phyloP scores from a whole-genome alignment of 2,113 vertebrate genomes.

The Microcebus griseorufus region DNA sequence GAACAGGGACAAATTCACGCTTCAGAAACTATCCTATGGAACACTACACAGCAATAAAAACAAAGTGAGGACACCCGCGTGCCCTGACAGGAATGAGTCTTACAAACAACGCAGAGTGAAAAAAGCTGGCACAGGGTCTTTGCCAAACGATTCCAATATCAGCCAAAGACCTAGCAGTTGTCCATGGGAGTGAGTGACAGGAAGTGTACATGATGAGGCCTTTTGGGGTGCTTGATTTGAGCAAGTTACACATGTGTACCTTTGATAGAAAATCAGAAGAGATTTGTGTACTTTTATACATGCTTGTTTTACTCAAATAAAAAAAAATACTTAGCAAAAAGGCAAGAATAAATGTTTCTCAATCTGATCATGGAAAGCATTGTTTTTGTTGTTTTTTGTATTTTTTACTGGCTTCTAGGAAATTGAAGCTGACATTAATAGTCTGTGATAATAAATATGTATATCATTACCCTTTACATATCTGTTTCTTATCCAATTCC shows the following conservation, averaged over 20 bases:
- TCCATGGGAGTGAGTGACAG: not conserved
- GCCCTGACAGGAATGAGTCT: not conserved
- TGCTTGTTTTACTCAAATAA: not conserved
- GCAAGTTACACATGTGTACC: not conserved
- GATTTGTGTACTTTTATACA: not conserved
- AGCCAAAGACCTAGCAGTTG: not conserved
- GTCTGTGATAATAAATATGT: not conserved
- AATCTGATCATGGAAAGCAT: not conserved
- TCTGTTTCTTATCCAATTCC: not conserved
- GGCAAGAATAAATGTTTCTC: not conserved
- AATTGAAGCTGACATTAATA: not conserved
- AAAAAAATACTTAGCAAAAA: not conserved
- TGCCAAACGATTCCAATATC: not conserved
- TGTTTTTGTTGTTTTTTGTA: not conserved
- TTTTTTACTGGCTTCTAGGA: not conserved
- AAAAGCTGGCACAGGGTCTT: not conserved
- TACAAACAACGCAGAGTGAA: not conserved
- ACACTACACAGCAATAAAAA: not conserved
- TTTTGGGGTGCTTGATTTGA: not conserved
- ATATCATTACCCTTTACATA: not conserved
- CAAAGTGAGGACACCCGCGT: not conserved
- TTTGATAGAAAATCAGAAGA: not conserved
- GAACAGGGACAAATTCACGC: not conserved
- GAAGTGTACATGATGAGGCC: not conserved
- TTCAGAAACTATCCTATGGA: not conserved